A percentile compares a stretch with the other conserved stretches of the same genome.
Conservation (phyloP, 2,888 invertebrate genomes). For the Mantis religiosa region DNA sequence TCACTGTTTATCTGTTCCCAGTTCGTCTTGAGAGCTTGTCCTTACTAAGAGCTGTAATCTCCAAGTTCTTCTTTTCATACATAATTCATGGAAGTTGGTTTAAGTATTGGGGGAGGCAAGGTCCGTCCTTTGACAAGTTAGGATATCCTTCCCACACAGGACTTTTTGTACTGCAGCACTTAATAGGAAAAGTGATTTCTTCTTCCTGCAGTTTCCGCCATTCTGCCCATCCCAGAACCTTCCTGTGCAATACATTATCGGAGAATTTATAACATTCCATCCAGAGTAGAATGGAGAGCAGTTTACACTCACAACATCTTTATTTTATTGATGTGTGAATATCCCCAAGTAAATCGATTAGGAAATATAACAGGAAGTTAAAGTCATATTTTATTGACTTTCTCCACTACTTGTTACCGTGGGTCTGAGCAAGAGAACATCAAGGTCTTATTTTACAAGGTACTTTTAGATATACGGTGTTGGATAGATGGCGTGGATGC, state of each 20-base stretch:
- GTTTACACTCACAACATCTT: too few species aligned
- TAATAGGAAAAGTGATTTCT: neutral
- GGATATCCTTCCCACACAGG: neutral
- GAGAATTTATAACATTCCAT: neutral
- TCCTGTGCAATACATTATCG: neutral
- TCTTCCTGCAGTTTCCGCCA: neutral
- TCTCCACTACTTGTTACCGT: too few species aligned
- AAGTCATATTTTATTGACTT: too few species aligned
- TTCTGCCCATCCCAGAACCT: neutral
- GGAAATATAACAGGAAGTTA: too few species aligned
- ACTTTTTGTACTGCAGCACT: neutral
- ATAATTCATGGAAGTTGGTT: neutral
- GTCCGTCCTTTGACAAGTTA: neutral
- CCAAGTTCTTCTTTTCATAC: conserved; percentile 4
- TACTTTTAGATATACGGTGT: too few species aligned
- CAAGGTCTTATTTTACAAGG: too few species aligned
- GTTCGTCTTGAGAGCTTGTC: neutral
- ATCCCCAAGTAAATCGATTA: too few species aligned
- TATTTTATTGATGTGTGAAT: too few species aligned
- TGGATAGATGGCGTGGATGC: too few species aligned
- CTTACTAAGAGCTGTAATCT: neutral
- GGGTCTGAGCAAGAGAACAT: too few species aligned
- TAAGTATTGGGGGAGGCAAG: neutral
- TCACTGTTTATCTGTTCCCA: conserved; percentile 10
- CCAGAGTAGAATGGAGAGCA: neutral